Conservation (phyloP, 53 echinoderm and acorn worm genomes). For the Antedon mediterranea region DNA sequence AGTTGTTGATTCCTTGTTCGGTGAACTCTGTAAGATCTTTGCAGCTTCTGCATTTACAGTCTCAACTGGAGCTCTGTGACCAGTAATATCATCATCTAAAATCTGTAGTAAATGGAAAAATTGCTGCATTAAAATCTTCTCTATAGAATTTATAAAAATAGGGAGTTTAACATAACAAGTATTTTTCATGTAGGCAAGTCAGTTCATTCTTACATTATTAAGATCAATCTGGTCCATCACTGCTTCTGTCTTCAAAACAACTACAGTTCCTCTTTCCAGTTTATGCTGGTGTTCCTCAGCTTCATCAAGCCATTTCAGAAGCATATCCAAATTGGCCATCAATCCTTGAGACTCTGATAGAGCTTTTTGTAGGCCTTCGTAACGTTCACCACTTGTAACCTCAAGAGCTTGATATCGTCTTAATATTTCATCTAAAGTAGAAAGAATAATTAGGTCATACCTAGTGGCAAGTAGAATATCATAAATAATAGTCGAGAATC, state of each 20-base stretch:
- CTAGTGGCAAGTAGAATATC: too few species aligned
- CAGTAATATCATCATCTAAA: slow-evolving; percentile 72
- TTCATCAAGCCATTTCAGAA: slow-evolving; percentile 72
- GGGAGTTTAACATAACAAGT: neutral
- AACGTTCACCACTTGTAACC: slow-evolving; percentile 44
- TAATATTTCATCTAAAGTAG: slow-evolving; percentile 42
- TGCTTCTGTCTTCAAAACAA: slow-evolving; percentile 52
- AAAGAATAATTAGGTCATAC: neutral
- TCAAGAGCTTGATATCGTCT: slow-evolving; percentile 67
- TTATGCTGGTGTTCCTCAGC: slow-evolving; percentile 70
- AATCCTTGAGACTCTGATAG: slow-evolving; percentile 79
- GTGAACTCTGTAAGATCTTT: slow-evolving; percentile 56
- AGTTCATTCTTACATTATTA: slow-evolving; percentile 48
- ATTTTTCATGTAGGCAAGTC: too few species aligned
- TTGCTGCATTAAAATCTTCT: too few species aligned
- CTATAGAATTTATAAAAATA: too few species aligned
- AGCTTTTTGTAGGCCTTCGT: slow-evolving; percentile 63
- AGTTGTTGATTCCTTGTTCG: slow-evolving; percentile 35
- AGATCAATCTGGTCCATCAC: slow-evolving; percentile 81
- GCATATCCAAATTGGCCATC: slow-evolving; percentile 76
- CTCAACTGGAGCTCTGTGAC: slow-evolving; percentile 72
- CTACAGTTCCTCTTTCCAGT: slow-evolving; percentile 76
- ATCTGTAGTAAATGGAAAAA: slow-evolving; percentile 40
- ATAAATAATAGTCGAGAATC: too few species aligned
- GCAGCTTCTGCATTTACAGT: slow-evolving; percentile 54